These are phyloP conservation scores for Darevskia nairensis DNA, from an alignment of 2,797 vertebrate genomes.

Conservation along the genomic window DNA sequence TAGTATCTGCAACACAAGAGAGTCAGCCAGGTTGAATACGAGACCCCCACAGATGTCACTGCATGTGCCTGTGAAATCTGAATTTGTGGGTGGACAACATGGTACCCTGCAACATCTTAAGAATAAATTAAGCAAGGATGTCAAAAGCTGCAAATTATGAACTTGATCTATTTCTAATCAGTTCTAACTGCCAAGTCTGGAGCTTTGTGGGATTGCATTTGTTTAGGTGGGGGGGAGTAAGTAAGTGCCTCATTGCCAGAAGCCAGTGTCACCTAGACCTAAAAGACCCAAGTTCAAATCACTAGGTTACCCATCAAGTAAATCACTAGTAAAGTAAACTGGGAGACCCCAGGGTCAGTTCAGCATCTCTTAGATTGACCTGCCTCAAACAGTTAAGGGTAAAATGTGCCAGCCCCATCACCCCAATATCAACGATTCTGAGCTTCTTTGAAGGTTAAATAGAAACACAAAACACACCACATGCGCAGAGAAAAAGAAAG, in stretches of 20 bases:
- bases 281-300: neutral
- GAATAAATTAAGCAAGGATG: neutral
- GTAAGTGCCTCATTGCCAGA: neutral
- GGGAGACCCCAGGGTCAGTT: neutral
- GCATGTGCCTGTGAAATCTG: neutral
- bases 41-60: neutral
- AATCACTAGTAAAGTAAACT: neutral
- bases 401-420: neutral
- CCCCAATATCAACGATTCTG: neutral
- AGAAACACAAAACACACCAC: neutral
- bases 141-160: neutral
- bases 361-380: neutral
- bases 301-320: neutral
- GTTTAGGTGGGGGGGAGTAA: neutral
- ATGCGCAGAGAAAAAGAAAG: neutral
- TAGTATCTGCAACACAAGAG: slow-evolving; percentile 68
- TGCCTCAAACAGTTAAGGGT: neutral
- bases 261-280: neutral
- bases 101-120: neutral
- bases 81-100: neutral
- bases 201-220: neutral
- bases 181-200: neutral
- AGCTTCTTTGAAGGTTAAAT: neutral
- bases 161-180: neutral
- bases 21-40: slow-evolving; percentile 42